Percentiles rank a stretch among this genome's conserved stretches.
Conservation (phyloP, 2,888 invertebrate species). For the Reticulitermes lucifugus region DNA sequence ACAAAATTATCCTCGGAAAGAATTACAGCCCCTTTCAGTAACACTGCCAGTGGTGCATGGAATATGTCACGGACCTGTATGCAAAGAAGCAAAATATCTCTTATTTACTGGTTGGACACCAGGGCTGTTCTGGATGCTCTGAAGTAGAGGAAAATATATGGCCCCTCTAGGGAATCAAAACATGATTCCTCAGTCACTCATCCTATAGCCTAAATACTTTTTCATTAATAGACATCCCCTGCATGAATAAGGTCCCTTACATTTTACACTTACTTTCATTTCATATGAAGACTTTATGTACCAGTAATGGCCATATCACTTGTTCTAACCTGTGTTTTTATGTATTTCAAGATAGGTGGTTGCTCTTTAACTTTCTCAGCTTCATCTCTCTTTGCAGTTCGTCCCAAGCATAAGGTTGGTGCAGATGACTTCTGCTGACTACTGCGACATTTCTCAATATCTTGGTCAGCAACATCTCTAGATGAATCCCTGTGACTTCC, state of each 20-base stretch:
- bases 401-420: constrained; percentile 50
- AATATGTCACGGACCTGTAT: constrained; percentile 86
- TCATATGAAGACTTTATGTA: no score
- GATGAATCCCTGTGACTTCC: constrained; percentile 66
- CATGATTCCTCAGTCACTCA: no score
- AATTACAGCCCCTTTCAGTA: constrained; percentile 91
- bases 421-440: constrained; percentile 48
- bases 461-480: constrained; percentile 67
- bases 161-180: no score
- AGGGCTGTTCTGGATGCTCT: no score
- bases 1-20: constrained; percentile 88
- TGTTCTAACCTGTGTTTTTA: constrained; percentile 73
- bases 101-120: no score
- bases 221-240: no score
- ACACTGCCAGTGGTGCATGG: constrained; percentile 86
- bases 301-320: background rate
- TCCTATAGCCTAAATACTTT: no score
- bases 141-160: no score
- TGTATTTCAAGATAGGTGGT: constrained; percentile 81
- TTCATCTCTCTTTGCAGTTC: constrained; percentile 58
- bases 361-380: constrained; percentile 68
- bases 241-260: no score
- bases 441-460: constrained; percentile 60
- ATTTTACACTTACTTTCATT: no score
- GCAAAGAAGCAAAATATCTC: background rate